Base-by-base conservation (phyloP, 2,888 invertebrate genomes). In the Hanleya hanleyi region DNA sequence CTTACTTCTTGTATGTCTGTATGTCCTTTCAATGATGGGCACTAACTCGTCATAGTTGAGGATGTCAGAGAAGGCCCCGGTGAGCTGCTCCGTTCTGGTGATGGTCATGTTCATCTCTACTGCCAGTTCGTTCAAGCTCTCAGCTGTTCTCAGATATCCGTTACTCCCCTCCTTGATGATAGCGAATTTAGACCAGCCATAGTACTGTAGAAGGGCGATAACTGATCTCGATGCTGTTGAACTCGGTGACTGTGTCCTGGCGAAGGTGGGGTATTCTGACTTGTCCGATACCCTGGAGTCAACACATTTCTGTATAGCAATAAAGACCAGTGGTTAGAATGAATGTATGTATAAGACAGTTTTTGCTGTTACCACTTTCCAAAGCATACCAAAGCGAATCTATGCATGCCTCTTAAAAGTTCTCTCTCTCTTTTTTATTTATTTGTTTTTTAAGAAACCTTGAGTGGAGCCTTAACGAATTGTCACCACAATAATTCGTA, bases 141-240 rank as follows among this genome's bases (percentile, higher is more conserved):
- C 57, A 22, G 57, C 57, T 26, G 32, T 57, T 26, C 57, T 22
- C 12, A 12, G 22, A 26, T 57, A 57, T 26, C 22, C 22, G 4
- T 73, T 76, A 67, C 35, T 69, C 49, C 74, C 51, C 47, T 80
- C 80, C 18, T 73, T 77, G n/a, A 97, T 92, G 83, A 97, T 94
- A 18, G 95, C 94, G 78, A 96, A 94, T 95, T 96, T 87, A 81
- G 94, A 96, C 96, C 97, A 97, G 90, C 95, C 95, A 91, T 95
- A 97, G 74, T 94, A 94, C 78, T 93, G 92, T 75, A 97, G 92
- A 67, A 96, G 93, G 12, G 96, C 94, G 73, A 95, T 95, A 15
- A 97, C 96, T 0, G 96, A 96, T 90, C 96, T 96, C 9, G 96
- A 96, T 78, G 97, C 96, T 91, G 97, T 96, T 70, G 95, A 96